Evolutionary conservation across 2,888 invertebrate species (phyloP).

Genomic region (Drosophila barbarae): DNA sequence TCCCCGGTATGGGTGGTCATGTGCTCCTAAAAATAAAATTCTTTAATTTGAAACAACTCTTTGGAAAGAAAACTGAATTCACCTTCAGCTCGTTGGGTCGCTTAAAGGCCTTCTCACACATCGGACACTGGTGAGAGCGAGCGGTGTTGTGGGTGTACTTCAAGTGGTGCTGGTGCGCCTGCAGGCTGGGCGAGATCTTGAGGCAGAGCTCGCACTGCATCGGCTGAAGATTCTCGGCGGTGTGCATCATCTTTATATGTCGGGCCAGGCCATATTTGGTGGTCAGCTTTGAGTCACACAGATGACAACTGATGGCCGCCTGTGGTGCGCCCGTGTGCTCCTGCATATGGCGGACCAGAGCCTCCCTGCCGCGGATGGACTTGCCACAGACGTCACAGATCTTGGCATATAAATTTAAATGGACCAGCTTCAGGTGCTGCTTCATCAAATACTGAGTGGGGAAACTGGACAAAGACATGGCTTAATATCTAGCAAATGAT

Average conservation of each 20-base stretch:
- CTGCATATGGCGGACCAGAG: conserved; percentile 72
- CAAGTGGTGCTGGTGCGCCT: conserved; percentile 74
- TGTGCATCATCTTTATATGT: conserved; percentile 76
- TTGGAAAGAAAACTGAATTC: conserved; percentile 1
- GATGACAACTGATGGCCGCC: conserved; percentile 70
- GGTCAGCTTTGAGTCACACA: conserved; percentile 71
- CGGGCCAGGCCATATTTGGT: conserved; percentile 74
- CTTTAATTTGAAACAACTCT: not conserved
- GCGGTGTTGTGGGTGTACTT: conserved; percentile 74
- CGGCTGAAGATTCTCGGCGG: conserved; percentile 66
- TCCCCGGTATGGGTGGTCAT: conserved; percentile 78
- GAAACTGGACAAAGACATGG: conserved; percentile 53
- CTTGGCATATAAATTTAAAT: conserved; percentile 73
- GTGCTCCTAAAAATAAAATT: conserved; percentile 69
- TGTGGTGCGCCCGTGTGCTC: conserved; percentile 73
- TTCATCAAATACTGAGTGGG: conserved; percentile 70
- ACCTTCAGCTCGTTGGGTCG: conserved; percentile 70
- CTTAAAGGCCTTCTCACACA: conserved; percentile 78
- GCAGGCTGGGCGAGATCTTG: conserved; percentile 71
- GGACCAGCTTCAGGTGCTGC: conserved; percentile 73
- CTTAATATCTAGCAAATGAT: not conserved
- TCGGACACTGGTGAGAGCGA: conserved; percentile 74
- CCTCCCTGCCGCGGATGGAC: conserved; percentile 70
- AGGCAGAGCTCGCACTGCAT: conserved; percentile 73
- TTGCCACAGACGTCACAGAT: conserved; percentile 78